Evolutionary conservation across 2,888 invertebrate species (phyloP).

Genomic region (Cataglyphis albicans): DNA sequence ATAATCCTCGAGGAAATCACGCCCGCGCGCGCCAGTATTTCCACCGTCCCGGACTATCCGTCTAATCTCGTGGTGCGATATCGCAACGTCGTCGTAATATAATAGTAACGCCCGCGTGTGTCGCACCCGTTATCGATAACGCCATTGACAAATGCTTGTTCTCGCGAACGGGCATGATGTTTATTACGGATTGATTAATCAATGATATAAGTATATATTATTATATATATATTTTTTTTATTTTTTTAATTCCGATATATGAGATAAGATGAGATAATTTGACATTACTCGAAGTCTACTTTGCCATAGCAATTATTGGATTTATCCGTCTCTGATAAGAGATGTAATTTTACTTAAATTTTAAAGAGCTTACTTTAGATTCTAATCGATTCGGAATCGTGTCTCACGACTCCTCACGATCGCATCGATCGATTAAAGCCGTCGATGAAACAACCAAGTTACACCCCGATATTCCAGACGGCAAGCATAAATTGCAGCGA

Average conservation of each 20-base stretch:
- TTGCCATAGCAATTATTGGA: not conserved
- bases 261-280: conserved; percentile 17
- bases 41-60: conserved; percentile 21
- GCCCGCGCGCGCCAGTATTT: conserved; percentile 39
- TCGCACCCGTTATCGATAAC: conserved; percentile 38
- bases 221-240: not conserved
- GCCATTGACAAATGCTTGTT: conserved; percentile 17
- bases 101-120: conserved; percentile 39
- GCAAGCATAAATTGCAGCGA: conserved; percentile 35
- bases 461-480: conserved; percentile 12
- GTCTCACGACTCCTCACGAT: conserved; percentile 27
- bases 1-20: conserved; percentile 43
- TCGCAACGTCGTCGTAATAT: conserved; percentile 42
- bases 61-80: conserved; percentile 10
- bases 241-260: not conserved
- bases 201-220: no score
- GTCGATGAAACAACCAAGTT: conserved; percentile 29
- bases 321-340: not conserved
- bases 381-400: conserved; percentile 24
- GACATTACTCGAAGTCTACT: not conserved
- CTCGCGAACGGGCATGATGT: not conserved
- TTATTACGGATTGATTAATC: not conserved
- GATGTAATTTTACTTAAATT: not conserved
- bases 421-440: conserved; percentile 52
- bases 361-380: not conserved